Percentiles rank a stretch among this genome's conserved stretches.
Evolutionary conservation across 2,888 invertebrate species (phyloP).

Genomic region (Ephialtes manifestator): DNA sequence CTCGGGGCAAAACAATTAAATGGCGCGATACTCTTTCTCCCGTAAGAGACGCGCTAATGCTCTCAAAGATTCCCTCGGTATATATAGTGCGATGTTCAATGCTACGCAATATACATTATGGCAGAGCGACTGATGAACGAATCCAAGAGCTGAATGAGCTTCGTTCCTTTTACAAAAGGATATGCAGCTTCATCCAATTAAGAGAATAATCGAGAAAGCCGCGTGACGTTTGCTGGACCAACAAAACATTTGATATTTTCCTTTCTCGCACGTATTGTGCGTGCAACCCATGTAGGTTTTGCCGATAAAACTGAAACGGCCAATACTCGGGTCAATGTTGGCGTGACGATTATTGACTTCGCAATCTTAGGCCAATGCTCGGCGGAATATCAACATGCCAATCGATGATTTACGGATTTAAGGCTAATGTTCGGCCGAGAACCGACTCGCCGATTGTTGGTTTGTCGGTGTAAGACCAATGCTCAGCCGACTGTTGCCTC

Average conservation of each 20-base stretch:
- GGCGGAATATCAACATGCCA: too few relatives aligned
- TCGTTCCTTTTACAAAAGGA: slow-evolving; percentile 73
- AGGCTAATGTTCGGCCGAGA: too few relatives aligned
- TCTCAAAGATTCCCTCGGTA: slow-evolving; percentile 32
- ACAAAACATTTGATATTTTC: slow-evolving; percentile 58
- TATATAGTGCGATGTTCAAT: background rate
- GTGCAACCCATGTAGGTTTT: too few relatives aligned
- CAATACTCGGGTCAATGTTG: too few relatives aligned
- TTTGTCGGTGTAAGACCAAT: too few relatives aligned
- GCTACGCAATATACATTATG: slow-evolving; percentile 3
- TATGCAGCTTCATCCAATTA: slow-evolving; percentile 83
- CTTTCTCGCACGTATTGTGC: background rate
- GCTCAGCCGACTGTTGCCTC: too few relatives aligned
- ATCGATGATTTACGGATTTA: too few relatives aligned
- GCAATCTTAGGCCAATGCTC: too few relatives aligned
- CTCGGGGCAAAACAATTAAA: slow-evolving; percentile 82
- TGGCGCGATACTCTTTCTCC: slow-evolving; percentile 55
- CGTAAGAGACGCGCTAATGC: slow-evolving; percentile 63
- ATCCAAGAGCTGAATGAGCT: background rate
- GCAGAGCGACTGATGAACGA: slow-evolving; percentile 1
- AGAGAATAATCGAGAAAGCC: slow-evolving; percentile 66
- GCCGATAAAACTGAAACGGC: too few relatives aligned
- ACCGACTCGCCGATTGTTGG: too few relatives aligned
- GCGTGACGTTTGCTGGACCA: slow-evolving; percentile 6
- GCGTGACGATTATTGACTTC: too few relatives aligned